Evolutionary conservation across 2,113 vertebrate species (phyloP).

Genomic region (Pholis gunnellus): DNA sequence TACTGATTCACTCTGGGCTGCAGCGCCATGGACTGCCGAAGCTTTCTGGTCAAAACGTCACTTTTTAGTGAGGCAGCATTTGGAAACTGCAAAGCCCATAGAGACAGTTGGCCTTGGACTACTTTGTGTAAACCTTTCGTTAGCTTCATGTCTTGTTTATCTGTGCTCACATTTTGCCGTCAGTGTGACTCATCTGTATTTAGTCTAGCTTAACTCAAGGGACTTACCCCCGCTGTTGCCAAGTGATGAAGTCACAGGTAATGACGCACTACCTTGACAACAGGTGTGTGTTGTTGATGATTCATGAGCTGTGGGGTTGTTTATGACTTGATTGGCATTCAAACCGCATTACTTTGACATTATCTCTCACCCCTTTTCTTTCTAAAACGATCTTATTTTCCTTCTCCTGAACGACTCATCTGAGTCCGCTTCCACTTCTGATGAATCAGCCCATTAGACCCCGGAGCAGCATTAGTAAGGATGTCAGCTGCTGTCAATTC

Average conservation of each 20-base stretch:
- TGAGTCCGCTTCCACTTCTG: conserved; percentile 28
- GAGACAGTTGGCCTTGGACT: conserved; percentile 4
- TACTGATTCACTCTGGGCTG: conserved; percentile 38
- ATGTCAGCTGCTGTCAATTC: conserved; percentile 57
- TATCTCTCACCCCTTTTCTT: conserved; percentile 1
- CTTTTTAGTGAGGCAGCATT: conserved; percentile 19
- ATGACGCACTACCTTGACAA: conserved; percentile 62
- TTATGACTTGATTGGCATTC: conserved; percentile 36
- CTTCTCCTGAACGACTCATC: neutral
- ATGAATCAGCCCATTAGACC: conserved; percentile 66
- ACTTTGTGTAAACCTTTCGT: conserved; percentile 34
- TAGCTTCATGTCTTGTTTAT: conserved; percentile 11
- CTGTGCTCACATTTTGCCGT: conserved; percentile 15
- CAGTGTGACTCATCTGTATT: conserved; percentile 67
- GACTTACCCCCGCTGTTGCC: conserved; percentile 38
- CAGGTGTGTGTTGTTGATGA: conserved; percentile 65
- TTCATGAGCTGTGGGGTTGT: conserved; percentile 30
- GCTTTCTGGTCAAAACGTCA: conserved; percentile 13
- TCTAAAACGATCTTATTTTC: conserved; percentile 3
- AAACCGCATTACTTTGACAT: conserved; percentile 29
- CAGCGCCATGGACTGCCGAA: conserved; percentile 1
- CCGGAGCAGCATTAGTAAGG: conserved; percentile 42
- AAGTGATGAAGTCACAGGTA: conserved; percentile 35
- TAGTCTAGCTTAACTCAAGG: conserved; percentile 28
- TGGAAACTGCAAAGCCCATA: conserved; percentile 16